phyloP scores from a whole-genome alignment of 2,888 invertebrate genomes.

The Linnaemya vulpina region DNA sequence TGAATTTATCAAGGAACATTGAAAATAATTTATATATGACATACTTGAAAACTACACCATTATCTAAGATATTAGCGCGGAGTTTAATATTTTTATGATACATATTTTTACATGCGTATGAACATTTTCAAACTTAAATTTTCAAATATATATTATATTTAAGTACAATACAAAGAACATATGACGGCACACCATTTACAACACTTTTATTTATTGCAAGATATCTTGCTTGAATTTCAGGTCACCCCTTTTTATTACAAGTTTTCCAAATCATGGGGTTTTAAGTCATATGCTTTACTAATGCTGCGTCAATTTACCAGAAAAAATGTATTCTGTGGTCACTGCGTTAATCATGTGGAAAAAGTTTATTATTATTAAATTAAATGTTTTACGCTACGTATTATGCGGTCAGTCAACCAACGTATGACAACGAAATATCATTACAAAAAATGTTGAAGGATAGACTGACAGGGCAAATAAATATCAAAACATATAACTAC shows the following conservation, averaged over 20 bases:
- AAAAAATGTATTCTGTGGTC: slow-evolving; percentile 7
- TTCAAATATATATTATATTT: too few species aligned
- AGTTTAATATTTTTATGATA: too few species aligned
- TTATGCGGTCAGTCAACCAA: background rate
- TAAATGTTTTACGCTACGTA: background rate
- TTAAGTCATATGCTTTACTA: background rate
- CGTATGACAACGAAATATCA: slow-evolving; percentile 1
- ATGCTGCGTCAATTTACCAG: background rate
- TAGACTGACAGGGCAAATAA: background rate
- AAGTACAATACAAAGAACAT: background rate
- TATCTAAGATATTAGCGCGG: too few species aligned
- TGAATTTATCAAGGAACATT: too few species aligned
- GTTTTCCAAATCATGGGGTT: background rate
- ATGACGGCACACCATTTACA: background rate
- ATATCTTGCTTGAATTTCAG: too few species aligned
- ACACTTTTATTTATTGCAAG: too few species aligned
- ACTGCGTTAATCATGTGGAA: slow-evolving; percentile 25
- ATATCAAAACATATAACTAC: background rate
- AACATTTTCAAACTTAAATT: too few species aligned
- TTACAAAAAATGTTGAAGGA: background rate
- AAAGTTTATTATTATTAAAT: background rate
- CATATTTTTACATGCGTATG: too few species aligned
- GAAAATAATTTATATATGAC: too few species aligned
- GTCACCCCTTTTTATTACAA: background rate
- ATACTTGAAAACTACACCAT: too few species aligned